These are phyloP conservation scores for Atethmia centrago DNA, from an alignment of 2,888 invertebrate genomes.

Conservation along the genomic window DNA sequence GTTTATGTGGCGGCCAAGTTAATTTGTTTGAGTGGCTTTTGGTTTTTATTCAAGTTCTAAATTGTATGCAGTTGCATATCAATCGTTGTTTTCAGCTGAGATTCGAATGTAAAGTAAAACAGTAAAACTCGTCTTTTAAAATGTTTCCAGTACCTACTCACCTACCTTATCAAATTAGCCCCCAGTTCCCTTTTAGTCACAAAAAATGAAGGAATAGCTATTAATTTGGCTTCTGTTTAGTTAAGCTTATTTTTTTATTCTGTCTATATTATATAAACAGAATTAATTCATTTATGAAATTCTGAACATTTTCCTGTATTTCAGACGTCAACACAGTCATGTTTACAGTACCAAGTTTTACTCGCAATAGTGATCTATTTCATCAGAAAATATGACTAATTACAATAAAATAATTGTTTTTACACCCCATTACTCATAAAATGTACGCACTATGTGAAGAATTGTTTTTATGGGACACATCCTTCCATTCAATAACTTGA, in stretches of 20 bases:
- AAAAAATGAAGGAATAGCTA: no score
- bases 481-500: conserved; percentile 47
- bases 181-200: no score
- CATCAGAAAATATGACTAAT: conserved; percentile 58
- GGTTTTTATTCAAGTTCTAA: not conserved
- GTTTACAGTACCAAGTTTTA: conserved; percentile 43
- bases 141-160: not conserved
- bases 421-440: conserved; percentile 53
- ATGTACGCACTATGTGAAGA: conserved; percentile 24
- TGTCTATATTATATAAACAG: not conserved
- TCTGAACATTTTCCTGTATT: conserved; percentile 66
- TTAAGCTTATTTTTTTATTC: no score
- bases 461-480: conserved; percentile 45
- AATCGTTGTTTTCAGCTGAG: not conserved
- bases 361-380: conserved; percentile 30
- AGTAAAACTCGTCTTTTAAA: not conserved
- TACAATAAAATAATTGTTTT: conserved; percentile 29
- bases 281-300: conserved; percentile 43
- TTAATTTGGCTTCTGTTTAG: no score
- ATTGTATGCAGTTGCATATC: not conserved
- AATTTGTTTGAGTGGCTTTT: not conserved
- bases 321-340: conserved; percentile 58
- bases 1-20: not conserved
- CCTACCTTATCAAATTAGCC: no score
- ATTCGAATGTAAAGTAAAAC: not conserved